Conservation (phyloP, 2,113 vertebrate species). For the Panthera leo region DNA sequence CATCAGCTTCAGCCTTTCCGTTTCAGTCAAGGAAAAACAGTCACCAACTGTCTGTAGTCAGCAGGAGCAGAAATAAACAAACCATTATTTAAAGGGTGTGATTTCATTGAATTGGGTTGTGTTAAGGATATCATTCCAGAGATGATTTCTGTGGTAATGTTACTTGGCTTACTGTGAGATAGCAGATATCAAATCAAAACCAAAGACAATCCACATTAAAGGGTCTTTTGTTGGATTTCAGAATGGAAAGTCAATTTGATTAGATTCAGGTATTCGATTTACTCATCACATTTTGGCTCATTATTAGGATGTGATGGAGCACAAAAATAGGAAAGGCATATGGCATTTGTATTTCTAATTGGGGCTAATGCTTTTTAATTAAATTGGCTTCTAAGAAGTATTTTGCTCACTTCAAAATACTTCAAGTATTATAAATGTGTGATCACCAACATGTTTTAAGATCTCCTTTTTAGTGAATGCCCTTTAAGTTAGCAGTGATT, state of each 20-base stretch:
- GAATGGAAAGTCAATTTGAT: constrained; percentile 60
- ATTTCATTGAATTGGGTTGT: constrained; percentile 50
- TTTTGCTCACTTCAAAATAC: constrained; percentile 43
- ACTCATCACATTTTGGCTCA: constrained; percentile 41
- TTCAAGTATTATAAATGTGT: constrained; percentile 29
- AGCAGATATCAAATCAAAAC: constrained; percentile 65
- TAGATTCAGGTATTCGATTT: constrained; percentile 73
- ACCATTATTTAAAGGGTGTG: constrained; percentile 34
- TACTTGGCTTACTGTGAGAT: constrained; percentile 55
- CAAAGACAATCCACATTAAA: constrained; percentile 41
- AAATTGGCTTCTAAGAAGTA: constrained; percentile 34
- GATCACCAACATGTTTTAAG: not conserved
- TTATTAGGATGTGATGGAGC: not conserved
- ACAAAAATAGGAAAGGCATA: constrained; percentile 17
- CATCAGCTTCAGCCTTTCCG: constrained; percentile 40
- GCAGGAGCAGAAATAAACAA: constrained; percentile 52
- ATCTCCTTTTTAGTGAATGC: constrained; percentile 8
- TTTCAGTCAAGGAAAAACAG: constrained; percentile 16
- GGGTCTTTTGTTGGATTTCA: constrained; percentile 54
- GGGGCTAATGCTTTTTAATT: not conserved
- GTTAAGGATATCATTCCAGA: constrained; percentile 34
- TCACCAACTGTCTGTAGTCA: not conserved
- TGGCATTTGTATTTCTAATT: not conserved
- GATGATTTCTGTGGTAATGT: constrained; percentile 43
- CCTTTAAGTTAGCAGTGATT: constrained; percentile 37